Percentiles rank a stretch among this genome's conserved stretches.
These are phyloP conservation scores for Equus quagga DNA, from an alignment of 2,113 vertebrate species.

Conservation along the genomic window DNA sequence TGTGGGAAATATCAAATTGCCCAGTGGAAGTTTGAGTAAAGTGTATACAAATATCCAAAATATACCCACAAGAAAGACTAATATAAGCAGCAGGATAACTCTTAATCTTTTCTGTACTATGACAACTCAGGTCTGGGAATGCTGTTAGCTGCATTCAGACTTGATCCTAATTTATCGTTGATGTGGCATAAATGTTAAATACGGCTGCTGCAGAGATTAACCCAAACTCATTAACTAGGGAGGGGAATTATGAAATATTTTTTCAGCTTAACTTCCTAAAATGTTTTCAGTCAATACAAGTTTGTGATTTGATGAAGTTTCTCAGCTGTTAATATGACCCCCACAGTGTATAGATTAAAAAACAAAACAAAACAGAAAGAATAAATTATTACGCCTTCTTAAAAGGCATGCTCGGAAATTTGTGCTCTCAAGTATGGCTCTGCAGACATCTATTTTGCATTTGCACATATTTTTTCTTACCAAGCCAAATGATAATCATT, in stretches of 20 bases:
- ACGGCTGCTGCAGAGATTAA: neutral
- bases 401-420: neutral
- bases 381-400: neutral
- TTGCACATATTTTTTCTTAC: neutral
- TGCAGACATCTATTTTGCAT: neutral
- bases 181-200: constrained; percentile 45
- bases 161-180: constrained; percentile 19
- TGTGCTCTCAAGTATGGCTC: neutral
- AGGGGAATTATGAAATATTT: constrained; percentile 17
- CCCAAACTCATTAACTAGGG: constrained; percentile 39
- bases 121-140: neutral
- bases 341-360: neutral
- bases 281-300: constrained; percentile 6
- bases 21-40: neutral
- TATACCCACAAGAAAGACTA: neutral
- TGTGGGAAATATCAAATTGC: neutral
- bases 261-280: constrained; percentile 59
- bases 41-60: neutral
- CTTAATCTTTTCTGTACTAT: neutral
- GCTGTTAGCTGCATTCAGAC: neutral
- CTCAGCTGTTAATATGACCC: neutral
- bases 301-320: constrained; percentile 26
- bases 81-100: constrained; percentile 31
- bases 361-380: neutral
- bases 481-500: neutral